phyloP scores from a whole-genome alignment of 2,888 invertebrate genomes.

The Meta bourneti region DNA sequence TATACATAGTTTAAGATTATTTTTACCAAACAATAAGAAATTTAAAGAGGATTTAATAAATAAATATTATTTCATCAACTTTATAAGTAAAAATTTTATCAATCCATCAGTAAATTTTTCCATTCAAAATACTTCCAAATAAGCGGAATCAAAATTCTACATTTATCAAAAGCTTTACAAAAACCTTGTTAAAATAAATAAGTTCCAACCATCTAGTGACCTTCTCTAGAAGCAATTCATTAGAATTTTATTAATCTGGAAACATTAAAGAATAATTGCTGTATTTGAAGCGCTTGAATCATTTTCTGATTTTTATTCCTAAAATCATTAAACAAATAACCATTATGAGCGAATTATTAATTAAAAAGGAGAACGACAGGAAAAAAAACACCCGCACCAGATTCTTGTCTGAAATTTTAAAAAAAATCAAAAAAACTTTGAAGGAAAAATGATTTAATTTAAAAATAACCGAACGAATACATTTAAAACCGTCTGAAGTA shows the following conservation, averaged over 20 bases:
- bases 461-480: slow-evolving; percentile 19
- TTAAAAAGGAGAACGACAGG: slow-evolving; percentile 44
- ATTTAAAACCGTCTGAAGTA: slow-evolving; percentile 15
- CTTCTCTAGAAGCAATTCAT: slow-evolving; percentile 27
- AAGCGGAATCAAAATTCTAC: too few species aligned
- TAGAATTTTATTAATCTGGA: slow-evolving; percentile 27
- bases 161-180: too few species aligned
- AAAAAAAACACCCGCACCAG: slow-evolving; percentile 27
- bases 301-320: slow-evolving; percentile 31
- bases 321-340: slow-evolving; percentile 67
- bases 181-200: slow-evolving; percentile 5
- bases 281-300: slow-evolving; percentile 30
- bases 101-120: too few species aligned
- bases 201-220: slow-evolving; percentile 25
- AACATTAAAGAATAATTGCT: slow-evolving; percentile 41
- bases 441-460: slow-evolving; percentile 25
- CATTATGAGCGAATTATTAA: slow-evolving; percentile 51
- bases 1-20: too few species aligned
- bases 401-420: slow-evolving; percentile 19
- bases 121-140: too few species aligned
- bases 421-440: slow-evolving; percentile 13
- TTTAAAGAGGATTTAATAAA: too few species aligned
- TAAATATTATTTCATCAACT: too few species aligned
- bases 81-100: too few species aligned
- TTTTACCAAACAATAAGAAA: too few species aligned